These are phyloP conservation scores for Cerastis leucographa DNA, from an alignment of 2,888 invertebrate genomes.

Conservation along the genomic window DNA sequence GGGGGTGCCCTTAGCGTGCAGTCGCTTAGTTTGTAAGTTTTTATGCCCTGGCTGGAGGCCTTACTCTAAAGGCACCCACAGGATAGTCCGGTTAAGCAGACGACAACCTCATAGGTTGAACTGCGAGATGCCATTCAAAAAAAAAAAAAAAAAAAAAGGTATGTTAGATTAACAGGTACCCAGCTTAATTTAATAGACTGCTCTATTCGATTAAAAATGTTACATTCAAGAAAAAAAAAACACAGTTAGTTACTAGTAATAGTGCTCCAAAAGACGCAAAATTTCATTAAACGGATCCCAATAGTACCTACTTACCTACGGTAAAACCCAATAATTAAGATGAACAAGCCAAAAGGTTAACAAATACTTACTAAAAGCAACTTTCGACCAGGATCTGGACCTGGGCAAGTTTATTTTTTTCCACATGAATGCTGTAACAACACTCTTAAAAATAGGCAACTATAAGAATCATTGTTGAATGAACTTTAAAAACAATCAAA, in stretches of 20 bases:
- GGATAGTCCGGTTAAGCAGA: no score
- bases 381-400: conserved; percentile 38
- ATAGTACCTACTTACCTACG: not conserved
- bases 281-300: conserved; percentile 3
- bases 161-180: not conserved
- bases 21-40: no score
- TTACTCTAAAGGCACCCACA: no score
- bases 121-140: no score
- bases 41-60: no score
- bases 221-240: not conserved
- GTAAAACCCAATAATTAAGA: conserved; percentile 48
- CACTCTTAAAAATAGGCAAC: not conserved
- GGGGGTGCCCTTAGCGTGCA: no score
- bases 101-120: no score
- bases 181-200: not conserved
- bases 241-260: not conserved
- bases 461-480: not conserved
- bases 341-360: conserved; percentile 38
- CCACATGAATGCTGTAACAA: conserved; percentile 8
- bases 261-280: not conserved
- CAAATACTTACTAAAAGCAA: conserved; percentile 5
- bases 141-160: no score
- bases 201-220: not conserved
- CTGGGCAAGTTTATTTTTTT: conserved; percentile 23
- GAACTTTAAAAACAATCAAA: conserved; percentile 27